Percentiles rank a stretch among this genome's conserved stretches.
phyloP scores from a whole-genome alignment of 2,888 invertebrate species.

The Hymenopus coronatus region DNA sequence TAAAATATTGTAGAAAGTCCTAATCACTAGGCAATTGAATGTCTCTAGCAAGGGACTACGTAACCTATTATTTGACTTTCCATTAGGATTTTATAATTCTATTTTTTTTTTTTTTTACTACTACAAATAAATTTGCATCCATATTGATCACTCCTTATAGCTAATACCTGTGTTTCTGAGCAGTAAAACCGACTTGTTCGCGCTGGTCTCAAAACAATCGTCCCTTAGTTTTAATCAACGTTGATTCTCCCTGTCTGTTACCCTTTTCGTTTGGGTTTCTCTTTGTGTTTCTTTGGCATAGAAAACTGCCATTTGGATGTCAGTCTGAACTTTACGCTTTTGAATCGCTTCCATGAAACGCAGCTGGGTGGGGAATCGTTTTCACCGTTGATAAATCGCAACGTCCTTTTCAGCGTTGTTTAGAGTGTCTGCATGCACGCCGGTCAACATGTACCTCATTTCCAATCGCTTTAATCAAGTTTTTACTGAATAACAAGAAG shows the following conservation, averaged over 20 bases:
- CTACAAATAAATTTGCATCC: no score
- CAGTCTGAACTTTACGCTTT: not conserved
- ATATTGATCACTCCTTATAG: not conserved
- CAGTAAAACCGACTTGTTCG: not conserved
- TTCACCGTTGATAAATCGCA: not conserved
- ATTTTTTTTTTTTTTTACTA: no score
- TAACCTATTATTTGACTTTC: no score
- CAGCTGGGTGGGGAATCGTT: no score
- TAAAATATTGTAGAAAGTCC: no score
- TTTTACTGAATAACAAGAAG: no score
- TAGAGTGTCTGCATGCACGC: no score
- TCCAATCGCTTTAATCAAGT: no score
- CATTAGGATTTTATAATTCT: no score
- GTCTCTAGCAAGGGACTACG: no score
- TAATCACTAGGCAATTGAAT: no score
- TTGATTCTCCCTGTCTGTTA: not conserved
- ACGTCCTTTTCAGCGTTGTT: not conserved
- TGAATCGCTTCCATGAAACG: not conserved
- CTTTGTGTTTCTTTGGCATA: not conserved
- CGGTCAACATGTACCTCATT: no score
- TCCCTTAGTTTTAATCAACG: not conserved
- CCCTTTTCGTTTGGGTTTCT: not conserved
- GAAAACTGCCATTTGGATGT: not conserved
- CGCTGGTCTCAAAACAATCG: not conserved
- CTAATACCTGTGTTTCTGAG: not conserved